Base-by-base conservation (phyloP, 2,113 vertebrate species). In the Xenopus borealis region DNA sequence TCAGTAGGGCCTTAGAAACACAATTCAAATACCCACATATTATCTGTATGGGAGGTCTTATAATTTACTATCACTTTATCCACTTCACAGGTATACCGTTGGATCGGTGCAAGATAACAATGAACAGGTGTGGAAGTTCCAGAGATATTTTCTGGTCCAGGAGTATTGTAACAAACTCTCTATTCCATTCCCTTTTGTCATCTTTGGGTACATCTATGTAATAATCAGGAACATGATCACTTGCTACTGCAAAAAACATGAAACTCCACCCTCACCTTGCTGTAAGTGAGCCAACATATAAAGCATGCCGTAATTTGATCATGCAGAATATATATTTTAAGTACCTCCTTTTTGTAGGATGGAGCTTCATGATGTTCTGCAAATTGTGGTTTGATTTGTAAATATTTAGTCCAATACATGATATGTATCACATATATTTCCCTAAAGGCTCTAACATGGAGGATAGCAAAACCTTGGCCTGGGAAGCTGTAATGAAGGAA, bases 401-500 rank as follows among this genome's bases (percentile, higher is more conserved):
- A 50, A 50, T 50, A 50, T 50, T 12, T 12, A 4, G 3, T 3
- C 47, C 10, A 40, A 1, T 40, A 40, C 7, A 40, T 40, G 33
- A 40, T 40, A 40, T 40, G 33, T 40, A 40, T 40, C 33, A 40
- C 52, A 40, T 40, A 9, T 75, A 44, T 17, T 71, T n/a, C 78
- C 82, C 72, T 7, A 2, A 44, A 93, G 91, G 91, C 80, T 83
- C 84, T 63, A 89, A 50, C 71, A 91, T 89, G 11, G 91, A 92
- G 52, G 90, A 93, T 80, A 83, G 89, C 0, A 88, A 91, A 80
- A 92, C 87, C 14, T 78, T 93, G 84, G 84, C 91, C 0, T 93
- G 91, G 91, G 91, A 93, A 79, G 89, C 90, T 8, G 90, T 93
- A 81, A 92, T 92, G 91, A 93, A 93, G 80, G 91, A 93, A 78